A percentile compares a stretch with the other conserved stretches of the same genome.
Evolutionary conservation across 2,888 invertebrate species (phyloP).

Genomic region (Cecidostiba fungosa): DNA sequence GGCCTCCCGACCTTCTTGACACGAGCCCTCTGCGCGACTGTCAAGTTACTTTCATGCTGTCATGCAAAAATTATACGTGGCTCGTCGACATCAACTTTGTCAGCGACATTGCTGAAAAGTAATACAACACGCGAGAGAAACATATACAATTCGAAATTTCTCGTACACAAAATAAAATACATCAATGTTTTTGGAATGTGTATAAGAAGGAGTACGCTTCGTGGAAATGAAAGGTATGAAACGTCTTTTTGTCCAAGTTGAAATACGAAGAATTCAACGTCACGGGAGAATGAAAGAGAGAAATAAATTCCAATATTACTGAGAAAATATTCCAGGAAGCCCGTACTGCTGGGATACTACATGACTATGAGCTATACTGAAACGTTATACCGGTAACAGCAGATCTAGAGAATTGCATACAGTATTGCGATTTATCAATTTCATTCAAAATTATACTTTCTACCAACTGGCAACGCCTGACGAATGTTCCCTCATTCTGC

Average conservation of each 20-base stretch:
- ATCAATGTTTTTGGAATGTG: background rate
- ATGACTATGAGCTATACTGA: background rate
- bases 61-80: background rate
- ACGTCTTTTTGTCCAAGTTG: background rate
- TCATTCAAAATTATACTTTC: slow-evolving; percentile 12
- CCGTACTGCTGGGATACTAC: background rate
- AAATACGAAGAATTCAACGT: background rate
- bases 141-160: too few species aligned
- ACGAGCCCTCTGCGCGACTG: background rate
- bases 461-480: too few species aligned
- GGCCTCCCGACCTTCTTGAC: background rate
- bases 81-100: background rate
- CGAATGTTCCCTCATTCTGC: background rate
- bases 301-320: slow-evolving; percentile 34
- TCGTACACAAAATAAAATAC: background rate
- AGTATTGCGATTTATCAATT: slow-evolving; percentile 22
- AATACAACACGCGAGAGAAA: background rate
- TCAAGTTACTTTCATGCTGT: background rate
- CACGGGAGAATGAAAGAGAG: background rate
- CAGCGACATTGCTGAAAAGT: background rate
- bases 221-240: background rate
- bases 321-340: slow-evolving; percentile 3
- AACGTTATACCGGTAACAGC: background rate
- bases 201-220: background rate
- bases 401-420: background rate